These are phyloP conservation scores for Aviceda subcristata DNA, from an alignment of 2,113 vertebrate species.

Conservation along the genomic window DNA sequence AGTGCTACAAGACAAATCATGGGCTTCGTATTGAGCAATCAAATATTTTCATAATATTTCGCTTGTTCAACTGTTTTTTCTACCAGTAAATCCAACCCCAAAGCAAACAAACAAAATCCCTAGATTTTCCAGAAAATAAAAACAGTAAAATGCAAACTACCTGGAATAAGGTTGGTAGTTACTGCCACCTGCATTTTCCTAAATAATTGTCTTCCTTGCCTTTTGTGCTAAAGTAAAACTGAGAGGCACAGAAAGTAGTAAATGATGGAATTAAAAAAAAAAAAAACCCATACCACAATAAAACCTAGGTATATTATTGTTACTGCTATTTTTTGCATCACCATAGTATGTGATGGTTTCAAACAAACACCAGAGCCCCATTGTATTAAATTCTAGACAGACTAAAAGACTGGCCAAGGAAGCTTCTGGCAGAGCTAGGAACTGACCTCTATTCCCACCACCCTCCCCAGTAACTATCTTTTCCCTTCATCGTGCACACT, in stretches of 20 bases:
- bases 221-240: background rate
- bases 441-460: background rate
- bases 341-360: background rate
- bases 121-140: background rate
- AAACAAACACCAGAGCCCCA: background rate
- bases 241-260: background rate
- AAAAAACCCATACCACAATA: background rate
- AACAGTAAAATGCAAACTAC: background rate
- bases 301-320: fast-evolving
- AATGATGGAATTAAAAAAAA: background rate
- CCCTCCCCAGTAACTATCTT: background rate
- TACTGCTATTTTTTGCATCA: background rate
- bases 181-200: background rate
- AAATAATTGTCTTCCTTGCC: background rate
- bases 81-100: background rate
- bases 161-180: background rate
- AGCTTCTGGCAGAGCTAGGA: background rate
- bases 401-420: background rate
- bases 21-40: background rate
- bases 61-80: background rate
- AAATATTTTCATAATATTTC: background rate
- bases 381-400: background rate
- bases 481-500: background rate
- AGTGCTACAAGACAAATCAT: background rate
- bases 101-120: background rate